A percentile compares a stretch with the other conserved stretches of the same genome.
These are phyloP conservation scores for Cyanistes caeruleus DNA, from an alignment of 2,113 vertebrate genomes.

Conservation along the genomic window DNA sequence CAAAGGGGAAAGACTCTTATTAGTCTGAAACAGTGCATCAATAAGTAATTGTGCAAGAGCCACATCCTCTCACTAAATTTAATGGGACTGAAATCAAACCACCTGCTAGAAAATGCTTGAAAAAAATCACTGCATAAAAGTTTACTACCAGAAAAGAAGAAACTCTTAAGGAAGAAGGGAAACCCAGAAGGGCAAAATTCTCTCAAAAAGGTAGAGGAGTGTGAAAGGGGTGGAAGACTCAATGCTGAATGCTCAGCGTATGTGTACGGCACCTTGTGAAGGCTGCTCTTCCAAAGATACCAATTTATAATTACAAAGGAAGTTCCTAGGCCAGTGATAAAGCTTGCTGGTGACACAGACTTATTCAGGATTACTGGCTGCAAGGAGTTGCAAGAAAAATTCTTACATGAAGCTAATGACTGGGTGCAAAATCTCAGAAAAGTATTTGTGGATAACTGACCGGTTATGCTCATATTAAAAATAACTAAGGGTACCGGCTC, in stretches of 20 bases:
- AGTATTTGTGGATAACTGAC: neutral
- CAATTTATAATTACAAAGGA: neutral
- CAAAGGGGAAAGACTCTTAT: neutral
- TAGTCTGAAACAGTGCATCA: neutral
- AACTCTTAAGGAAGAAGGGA: neutral
- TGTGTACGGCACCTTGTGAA: neutral
- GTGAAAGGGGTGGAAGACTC: neutral
- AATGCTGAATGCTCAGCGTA: neutral
- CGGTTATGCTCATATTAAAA: neutral
- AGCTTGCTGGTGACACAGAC: neutral
- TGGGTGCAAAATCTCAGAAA: neutral
- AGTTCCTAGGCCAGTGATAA: neutral
- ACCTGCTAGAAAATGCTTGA: neutral
- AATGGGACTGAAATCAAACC: neutral
- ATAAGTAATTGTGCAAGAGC: conserved; percentile 10
- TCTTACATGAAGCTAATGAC: neutral
- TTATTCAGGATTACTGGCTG: neutral
- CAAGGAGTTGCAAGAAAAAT: neutral
- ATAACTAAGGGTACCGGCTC: neutral
- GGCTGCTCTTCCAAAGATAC: neutral
- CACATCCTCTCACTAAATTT: neutral
- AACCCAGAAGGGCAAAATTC: neutral
- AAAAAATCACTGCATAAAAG: neutral
- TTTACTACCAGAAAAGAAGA: neutral
- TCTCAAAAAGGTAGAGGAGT: neutral